Percentiles rank a stretch among this genome's conserved stretches.
phyloP scores from a whole-genome alignment of 2,797 vertebrate genomes.

The Simalia tracyae region DNA sequence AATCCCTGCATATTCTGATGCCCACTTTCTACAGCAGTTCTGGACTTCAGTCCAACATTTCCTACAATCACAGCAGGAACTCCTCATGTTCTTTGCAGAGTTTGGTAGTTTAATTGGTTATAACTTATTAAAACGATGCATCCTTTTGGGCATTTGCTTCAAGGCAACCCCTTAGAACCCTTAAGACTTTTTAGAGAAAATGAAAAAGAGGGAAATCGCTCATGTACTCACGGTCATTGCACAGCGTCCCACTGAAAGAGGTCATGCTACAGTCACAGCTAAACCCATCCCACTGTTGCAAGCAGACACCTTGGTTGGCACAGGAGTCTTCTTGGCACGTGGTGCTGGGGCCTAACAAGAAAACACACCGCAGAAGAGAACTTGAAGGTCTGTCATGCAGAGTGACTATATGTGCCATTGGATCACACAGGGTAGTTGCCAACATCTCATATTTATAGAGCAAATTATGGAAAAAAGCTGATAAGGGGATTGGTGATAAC shows the following conservation, averaged over 20 bases:
- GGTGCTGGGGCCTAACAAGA: constrained; percentile 89
- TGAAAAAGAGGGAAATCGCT: not conserved
- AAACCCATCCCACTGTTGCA: constrained; percentile 99
- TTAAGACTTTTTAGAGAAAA: not conserved
- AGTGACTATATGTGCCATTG: constrained; percentile 1
- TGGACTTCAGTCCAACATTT: constrained; percentile 14
- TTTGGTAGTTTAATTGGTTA: constrained; percentile 33
- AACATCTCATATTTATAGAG: constrained; percentile 69
- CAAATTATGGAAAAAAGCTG: constrained; percentile 49
- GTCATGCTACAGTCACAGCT: constrained; percentile 99
- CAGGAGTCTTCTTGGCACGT: constrained; percentile 98
- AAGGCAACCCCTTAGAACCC: constrained; percentile 13
- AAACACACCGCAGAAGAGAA: constrained; percentile 55
- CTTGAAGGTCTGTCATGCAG: constrained; percentile 57
- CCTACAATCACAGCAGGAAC: not conserved
- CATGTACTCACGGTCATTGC: constrained; percentile 90
- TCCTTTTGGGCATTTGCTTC: constrained; percentile 30
- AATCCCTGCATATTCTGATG: not conserved
- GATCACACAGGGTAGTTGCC: constrained; percentile 73
- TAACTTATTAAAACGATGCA: constrained; percentile 25
- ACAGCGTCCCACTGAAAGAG: constrained; percentile 92
- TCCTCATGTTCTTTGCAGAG: not conserved
- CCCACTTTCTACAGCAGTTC: not conserved
- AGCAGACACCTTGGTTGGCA: constrained; percentile 95
- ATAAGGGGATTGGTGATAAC: constrained; percentile 34